Evolutionary conservation across 2,113 vertebrate genomes (phyloP).

Genomic region (Martes martes): DNA sequence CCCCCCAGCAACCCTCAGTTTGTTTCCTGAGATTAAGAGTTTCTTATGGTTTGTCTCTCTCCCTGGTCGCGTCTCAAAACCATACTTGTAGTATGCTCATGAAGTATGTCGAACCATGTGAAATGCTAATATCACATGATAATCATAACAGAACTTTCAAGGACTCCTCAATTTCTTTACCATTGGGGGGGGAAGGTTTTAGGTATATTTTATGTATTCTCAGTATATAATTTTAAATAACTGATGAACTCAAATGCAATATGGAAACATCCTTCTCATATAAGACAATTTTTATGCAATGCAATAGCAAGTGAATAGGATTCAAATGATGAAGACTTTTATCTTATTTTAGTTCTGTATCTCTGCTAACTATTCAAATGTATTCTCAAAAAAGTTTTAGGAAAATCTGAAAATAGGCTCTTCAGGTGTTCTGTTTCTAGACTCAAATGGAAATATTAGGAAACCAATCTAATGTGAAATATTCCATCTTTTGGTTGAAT

Average conservation of each 20-base stretch:
- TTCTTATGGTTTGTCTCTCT: too few relatives aligned
- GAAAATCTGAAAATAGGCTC: neutral
- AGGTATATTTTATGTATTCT: neutral
- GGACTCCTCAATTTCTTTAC: neutral
- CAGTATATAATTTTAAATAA: neutral
- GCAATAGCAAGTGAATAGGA: neutral
- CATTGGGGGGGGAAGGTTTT: neutral
- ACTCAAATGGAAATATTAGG: neutral
- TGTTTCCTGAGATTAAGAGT: too few relatives aligned
- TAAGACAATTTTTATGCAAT: neutral
- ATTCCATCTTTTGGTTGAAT: neutral
- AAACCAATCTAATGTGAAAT: neutral
- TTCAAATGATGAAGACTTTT: neutral
- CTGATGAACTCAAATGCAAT: neutral
- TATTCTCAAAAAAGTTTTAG: neutral
- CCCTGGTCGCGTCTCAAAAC: neutral
- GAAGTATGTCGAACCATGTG: neutral
- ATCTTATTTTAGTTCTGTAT: neutral
- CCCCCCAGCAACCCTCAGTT: too few relatives aligned
- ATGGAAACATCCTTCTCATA: neutral
- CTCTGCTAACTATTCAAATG: neutral
- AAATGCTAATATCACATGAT: neutral
- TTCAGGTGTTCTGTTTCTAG: constrained; percentile 11
- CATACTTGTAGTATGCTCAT: neutral
- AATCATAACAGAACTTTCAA: neutral